phyloP scores from a whole-genome alignment of 2,113 vertebrate species.

The Gopherus flavomarginatus region DNA sequence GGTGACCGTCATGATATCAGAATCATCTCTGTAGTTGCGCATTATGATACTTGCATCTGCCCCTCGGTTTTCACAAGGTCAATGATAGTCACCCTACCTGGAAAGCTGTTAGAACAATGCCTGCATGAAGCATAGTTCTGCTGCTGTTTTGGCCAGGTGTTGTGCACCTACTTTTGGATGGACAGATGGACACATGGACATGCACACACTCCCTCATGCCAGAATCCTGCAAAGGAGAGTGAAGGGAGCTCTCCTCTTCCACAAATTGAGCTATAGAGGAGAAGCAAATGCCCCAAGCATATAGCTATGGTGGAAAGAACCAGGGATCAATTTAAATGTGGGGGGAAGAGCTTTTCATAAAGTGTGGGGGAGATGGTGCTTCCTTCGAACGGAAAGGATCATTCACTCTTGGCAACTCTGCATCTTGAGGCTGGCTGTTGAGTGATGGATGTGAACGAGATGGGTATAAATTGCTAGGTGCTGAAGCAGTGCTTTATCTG shows the following conservation, averaged over 20 bases:
- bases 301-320: not conserved
- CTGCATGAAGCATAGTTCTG: not conserved
- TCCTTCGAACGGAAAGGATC: not conserved
- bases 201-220: not conserved
- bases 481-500: fast-evolving
- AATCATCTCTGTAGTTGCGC: not conserved
- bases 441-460: conserved; percentile 1
- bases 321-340: not conserved
- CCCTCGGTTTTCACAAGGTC: not conserved
- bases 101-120: not conserved
- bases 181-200: not conserved
- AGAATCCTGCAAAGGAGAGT: not conserved
- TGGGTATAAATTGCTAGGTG: conserved; percentile 9
- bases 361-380: fast-evolving
- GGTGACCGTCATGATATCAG: not conserved
- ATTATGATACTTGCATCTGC: not conserved
- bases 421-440: not conserved
- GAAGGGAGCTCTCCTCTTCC: not conserved
- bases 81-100: not conserved
- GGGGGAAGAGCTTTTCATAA: not conserved
- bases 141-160: not conserved
- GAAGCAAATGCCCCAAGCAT: not conserved
- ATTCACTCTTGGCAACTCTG: not conserved
- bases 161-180: not conserved
- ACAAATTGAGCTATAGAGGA: not conserved